These are phyloP conservation scores for Stigmatopora nigra DNA, from an alignment of 2,113 vertebrate genomes.

Conservation along the genomic window DNA sequence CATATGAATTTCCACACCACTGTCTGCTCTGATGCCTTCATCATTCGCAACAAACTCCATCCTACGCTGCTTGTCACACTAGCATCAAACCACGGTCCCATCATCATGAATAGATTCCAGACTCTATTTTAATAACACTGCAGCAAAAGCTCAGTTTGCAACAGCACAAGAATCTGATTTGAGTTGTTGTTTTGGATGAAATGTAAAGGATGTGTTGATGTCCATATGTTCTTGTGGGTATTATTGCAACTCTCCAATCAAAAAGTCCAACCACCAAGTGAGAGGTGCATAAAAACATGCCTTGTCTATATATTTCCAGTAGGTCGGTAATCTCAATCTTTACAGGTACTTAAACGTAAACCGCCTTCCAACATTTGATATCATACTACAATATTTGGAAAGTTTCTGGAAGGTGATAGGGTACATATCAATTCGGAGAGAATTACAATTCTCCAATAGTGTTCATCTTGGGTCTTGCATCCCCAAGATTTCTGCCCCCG, in stretches of 20 bases:
- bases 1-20: conserved; percentile 51
- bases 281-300: too few species aligned
- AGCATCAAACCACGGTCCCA: conserved; percentile 20
- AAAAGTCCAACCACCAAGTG: background rate
- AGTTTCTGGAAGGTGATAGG: background rate
- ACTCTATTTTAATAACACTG: conserved; percentile 1
- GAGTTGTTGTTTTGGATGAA: background rate
- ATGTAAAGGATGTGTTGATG: background rate
- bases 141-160: background rate
- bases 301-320: background rate
- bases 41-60: conserved; percentile 35
- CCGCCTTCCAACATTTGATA: background rate
- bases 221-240: background rate
- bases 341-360: background rate
- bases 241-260: background rate
- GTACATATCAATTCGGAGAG: too few species aligned
- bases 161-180: background rate
- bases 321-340: background rate
- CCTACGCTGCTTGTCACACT: conserved; percentile 30
- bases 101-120: conserved; percentile 9
- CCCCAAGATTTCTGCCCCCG: background rate
- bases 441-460: background rate
- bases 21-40: conserved; percentile 22
- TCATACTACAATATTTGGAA: background rate
- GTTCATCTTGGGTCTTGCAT: background rate